Base-by-base conservation (phyloP, 1,140 invertebrate genomes). In the Drosophila mojavensis region DNA sequence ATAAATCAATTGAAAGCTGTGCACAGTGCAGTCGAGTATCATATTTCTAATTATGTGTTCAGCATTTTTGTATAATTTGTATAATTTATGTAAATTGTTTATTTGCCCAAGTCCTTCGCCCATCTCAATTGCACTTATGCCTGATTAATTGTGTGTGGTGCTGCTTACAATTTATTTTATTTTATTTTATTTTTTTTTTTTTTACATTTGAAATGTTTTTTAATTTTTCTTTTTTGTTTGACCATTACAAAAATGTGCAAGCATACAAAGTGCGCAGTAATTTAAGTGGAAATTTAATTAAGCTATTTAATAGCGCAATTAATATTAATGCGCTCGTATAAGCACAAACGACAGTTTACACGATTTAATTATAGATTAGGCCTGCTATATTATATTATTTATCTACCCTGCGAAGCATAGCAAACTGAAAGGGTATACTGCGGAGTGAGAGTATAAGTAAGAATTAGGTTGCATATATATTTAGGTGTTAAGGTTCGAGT, bases 301-400 rank as follows among this genome's bases (percentile, higher is more conserved):
- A 76, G 68, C 83, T 39, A 79, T 86, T 82, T 77, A 82, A 82
- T 67, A 56, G 65, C 56, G 83, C 83, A 71, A 86, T 86, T 79
- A 86, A 86, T 86, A 86, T 86, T 86, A 86, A 86, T 88, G 83
- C 48, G 41, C 30, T 62, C 79, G 63, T 71, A 75, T 81, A 75
- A 81, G 75, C 70, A 63, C 63, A 41, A 50, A 55, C 67, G 65
- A 53, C 68, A 70, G 61, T 71, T 89, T 78, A 83, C 60, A 75
- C 67, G 84, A 88, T 88, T 88, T 88, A 88, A 88, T 88, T 89
- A 89, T 88, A 88, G 84, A 88, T 88, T 89, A 77, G 53, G 63
- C 30, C 33, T 10, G 17, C 43, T 56, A 20, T 7, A 33, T 30
- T 17, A 26, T 54, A 24, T 54, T 11, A 28, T 28, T 30, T 10